Conservation (phyloP, 92 coral and sea anemone genomes). For the Scolanthus callimorphus region DNA sequence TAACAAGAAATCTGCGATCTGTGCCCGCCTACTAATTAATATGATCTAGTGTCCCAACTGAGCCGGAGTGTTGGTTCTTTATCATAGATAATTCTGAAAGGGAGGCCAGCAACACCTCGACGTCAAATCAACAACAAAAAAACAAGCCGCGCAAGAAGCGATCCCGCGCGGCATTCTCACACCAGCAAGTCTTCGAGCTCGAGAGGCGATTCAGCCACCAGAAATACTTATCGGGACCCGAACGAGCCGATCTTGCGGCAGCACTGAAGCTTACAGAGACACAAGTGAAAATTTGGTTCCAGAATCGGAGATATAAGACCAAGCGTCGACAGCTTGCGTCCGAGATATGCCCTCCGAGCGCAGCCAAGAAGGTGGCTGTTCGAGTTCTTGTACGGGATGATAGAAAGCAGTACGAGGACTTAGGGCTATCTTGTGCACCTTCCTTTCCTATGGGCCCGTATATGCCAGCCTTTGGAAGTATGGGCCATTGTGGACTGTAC, state of each 20-base stretch:
- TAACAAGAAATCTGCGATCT: background rate
- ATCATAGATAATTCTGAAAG: conserved; percentile 53
- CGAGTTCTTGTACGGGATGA: conserved; percentile 95
- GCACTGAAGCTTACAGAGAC: conserved; percentile 93
- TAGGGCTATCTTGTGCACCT: conserved; percentile 60
- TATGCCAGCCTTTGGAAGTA: conserved; percentile 22
- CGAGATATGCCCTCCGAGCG: conserved; percentile 88
- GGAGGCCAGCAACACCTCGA: conserved; percentile 70
- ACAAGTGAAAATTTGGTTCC: conserved; percentile 99
- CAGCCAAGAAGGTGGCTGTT: conserved; percentile 99
- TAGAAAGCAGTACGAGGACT: conserved; percentile 80
- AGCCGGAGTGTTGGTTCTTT: conserved; percentile 11
- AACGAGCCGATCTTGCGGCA: conserved; percentile 95
- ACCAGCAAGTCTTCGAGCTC: conserved; percentile 95
- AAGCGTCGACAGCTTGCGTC: conserved; percentile 96
- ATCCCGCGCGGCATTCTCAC: conserved; percentile 97
- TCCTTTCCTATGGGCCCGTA: conserved; percentile 65
- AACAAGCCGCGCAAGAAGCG: conserved; percentile 93
- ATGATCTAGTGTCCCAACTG: conserved; percentile 10
- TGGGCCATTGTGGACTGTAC: conserved; percentile 37
- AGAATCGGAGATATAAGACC: conserved; percentile 97
- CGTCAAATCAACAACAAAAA: conserved; percentile 75
- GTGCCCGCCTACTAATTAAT: conserved; percentile 46
- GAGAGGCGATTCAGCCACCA: conserved; percentile 98
- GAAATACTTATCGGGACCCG: conserved; percentile 97